Percentiles rank a stretch among this genome's conserved stretches.
These are phyloP conservation scores for Macrostomum lignano DNA, from an alignment of 1,140 invertebrate genomes.

Conservation along the genomic window DNA sequence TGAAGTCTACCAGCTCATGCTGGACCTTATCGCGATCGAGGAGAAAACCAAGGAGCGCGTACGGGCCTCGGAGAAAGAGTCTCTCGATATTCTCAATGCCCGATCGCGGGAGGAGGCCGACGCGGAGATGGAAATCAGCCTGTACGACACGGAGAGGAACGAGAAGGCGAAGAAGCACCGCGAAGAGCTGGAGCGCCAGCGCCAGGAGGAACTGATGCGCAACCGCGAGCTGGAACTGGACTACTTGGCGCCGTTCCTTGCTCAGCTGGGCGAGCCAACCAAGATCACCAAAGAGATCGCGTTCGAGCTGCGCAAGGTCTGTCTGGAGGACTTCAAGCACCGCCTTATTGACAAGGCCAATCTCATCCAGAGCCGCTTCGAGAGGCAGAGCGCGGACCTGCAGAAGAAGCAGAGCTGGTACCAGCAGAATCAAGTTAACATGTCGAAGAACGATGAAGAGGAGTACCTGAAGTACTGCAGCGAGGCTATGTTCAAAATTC, in stretches of 20 bases:
- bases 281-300: constrained; percentile 16
- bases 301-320: constrained; percentile 20
- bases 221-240: constrained; percentile 27
- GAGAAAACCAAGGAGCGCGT: constrained; percentile 14
- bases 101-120: constrained; percentile 18
- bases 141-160: constrained; percentile 27
- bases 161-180: constrained; percentile 26
- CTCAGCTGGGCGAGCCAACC: constrained; percentile 20
- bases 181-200: constrained; percentile 19
- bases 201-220: constrained; percentile 19
- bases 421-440: constrained; percentile 26
- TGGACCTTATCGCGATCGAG: constrained; percentile 17
- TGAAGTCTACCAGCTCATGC: constrained; percentile 20
- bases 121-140: constrained; percentile 20
- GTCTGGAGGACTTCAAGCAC: constrained; percentile 24
- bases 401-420: constrained; percentile 28
- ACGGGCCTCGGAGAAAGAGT: constrained; percentile 23
- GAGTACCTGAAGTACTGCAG: constrained; percentile 27
- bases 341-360: constrained; percentile 27
- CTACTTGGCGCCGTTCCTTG: constrained; percentile 27
- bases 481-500: constrained; percentile 27
- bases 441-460: constrained; percentile 27
- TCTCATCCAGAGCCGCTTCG: constrained; percentile 27
- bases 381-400: constrained; percentile 26
- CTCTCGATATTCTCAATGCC: constrained; percentile 13